Percentiles rank a stretch among this genome's conserved stretches.
These are phyloP conservation scores for Drosophila watanabei DNA, from an alignment of 1,140 invertebrate genomes.

Conservation along the genomic window DNA sequence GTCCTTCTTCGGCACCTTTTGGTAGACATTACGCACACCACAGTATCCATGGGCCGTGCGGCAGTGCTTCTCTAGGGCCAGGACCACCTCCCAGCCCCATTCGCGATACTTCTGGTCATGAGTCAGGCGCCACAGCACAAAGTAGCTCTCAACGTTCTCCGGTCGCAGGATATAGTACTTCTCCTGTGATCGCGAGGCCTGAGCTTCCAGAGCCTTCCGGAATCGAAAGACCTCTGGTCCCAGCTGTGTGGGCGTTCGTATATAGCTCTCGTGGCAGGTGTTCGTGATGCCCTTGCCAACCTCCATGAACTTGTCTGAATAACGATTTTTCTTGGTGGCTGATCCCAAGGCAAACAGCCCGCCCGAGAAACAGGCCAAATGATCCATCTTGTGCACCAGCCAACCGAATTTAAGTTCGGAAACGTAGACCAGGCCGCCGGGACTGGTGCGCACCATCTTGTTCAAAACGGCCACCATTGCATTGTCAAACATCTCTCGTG, in stretches of 20 bases:
- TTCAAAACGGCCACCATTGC: conserved; percentile 93
- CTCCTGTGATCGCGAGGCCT: conserved; percentile 94
- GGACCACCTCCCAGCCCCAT: conserved; percentile 98
- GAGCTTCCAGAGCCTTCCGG: conserved; percentile 94
- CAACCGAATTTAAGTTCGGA: conserved; percentile 97
- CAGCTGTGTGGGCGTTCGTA: conserved; percentile 93
- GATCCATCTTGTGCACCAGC: conserved; percentile 99
- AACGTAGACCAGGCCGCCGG: conserved; percentile 94
- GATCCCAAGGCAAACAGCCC: conserved; percentile 97
- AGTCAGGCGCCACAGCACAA: conserved; percentile 98
- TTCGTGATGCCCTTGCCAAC: conserved; percentile 96
- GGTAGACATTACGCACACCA: conserved; percentile 97
- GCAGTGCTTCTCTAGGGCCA: conserved; percentile 98
- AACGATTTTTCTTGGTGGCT: conserved; percentile 89
- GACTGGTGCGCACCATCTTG: conserved; percentile 94
- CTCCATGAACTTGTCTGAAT: conserved; percentile 93
- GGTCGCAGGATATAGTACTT: conserved; percentile 99
- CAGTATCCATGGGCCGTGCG: conserved; percentile 96
- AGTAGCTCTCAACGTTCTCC: conserved; percentile 99
- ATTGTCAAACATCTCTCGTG: conserved; percentile 96
- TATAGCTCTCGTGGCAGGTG: conserved; percentile 99
- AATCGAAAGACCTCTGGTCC: conserved; percentile 97
- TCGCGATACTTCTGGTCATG: conserved; percentile 98
- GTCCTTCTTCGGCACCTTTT: conserved; percentile 93
- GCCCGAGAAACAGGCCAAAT: conserved; percentile 98